These are phyloP conservation scores for Rhynchomys soricoides DNA, from an alignment of 2,113 vertebrate genomes.

Conservation along the genomic window DNA sequence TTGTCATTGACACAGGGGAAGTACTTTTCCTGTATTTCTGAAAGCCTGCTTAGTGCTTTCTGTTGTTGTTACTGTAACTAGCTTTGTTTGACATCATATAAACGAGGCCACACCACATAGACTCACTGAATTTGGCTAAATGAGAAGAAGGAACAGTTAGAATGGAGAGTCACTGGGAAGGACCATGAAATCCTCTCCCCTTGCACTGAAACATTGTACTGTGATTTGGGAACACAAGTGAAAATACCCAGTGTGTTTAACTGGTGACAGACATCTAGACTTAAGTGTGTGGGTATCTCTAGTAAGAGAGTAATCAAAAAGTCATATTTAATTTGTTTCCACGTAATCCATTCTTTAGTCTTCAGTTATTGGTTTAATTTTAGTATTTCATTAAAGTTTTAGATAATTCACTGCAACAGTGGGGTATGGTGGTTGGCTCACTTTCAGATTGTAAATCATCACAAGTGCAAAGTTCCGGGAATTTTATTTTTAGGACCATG, in stretches of 20 bases:
- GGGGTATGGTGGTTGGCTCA: not conserved
- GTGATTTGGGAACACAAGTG: not conserved
- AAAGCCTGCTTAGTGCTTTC: not conserved
- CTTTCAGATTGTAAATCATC: slow-evolving; percentile 33
- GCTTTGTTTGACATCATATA: not conserved
- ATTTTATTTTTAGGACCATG: slow-evolving; percentile 46
- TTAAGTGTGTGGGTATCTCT: not conserved
- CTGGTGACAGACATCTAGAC: not conserved
- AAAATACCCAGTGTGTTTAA: not conserved
- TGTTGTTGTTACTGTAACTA: not conserved
- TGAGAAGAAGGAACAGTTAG: not conserved
- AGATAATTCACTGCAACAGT: not conserved
- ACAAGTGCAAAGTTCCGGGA: slow-evolving; percentile 30
- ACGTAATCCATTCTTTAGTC: slow-evolving; percentile 17
- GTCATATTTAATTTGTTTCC: not conserved
- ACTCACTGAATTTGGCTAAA: not conserved
- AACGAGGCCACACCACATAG: not conserved
- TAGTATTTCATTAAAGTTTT: slow-evolving; percentile 24
- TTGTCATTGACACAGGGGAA: not conserved
- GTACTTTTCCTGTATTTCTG: not conserved
- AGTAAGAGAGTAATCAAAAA: slow-evolving; percentile 6
- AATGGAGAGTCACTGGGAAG: not conserved
- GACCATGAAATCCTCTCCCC: not conserved
- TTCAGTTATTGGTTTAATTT: slow-evolving; percentile 14
- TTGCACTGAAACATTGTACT: not conserved